phyloP scores from a whole-genome alignment of 2,113 vertebrate species.

The Dipodomys spectabilis region DNA sequence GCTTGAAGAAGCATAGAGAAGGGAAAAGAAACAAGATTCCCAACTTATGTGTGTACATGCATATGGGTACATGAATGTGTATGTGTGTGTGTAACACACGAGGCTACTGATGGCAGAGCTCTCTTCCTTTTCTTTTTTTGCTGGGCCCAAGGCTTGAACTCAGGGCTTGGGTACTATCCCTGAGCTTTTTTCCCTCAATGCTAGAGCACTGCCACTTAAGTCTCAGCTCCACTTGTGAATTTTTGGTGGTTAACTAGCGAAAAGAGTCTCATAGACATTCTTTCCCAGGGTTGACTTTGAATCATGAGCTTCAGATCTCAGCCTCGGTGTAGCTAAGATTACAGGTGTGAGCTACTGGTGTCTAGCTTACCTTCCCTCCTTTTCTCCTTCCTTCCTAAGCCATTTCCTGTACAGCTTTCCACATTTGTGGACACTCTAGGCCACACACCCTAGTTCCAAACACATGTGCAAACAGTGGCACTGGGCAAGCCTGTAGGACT shows the following conservation, averaged over 20 bases:
- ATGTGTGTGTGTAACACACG: neutral
- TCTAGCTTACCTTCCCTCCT: rapidly evolving
- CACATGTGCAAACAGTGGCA: too few relatives aligned
- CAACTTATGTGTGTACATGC: too few relatives aligned
- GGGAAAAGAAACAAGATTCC: neutral
- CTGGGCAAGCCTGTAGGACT: neutral
- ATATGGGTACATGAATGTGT: too few relatives aligned
- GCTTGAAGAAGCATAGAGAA: neutral
- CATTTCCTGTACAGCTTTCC: neutral
- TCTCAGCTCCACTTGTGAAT: too few relatives aligned
- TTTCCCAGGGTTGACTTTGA: too few relatives aligned
- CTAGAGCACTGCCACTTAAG: too few relatives aligned
- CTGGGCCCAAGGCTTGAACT: too few relatives aligned
- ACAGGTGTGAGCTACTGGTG: too few relatives aligned
- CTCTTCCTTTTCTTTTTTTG: neutral
- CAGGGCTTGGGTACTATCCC: too few relatives aligned
- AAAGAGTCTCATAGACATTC: too few relatives aligned
- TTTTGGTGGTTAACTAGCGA: too few relatives aligned
- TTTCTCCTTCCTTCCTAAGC: neutral
- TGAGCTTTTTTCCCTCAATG: too few relatives aligned
- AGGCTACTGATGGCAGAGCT: neutral
- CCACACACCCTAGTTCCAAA: neutral
- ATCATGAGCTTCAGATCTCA: neutral
- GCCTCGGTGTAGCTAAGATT: neutral
- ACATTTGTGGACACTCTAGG: neutral